A percentile compares a stretch with the other conserved stretches of the same genome.
Evolutionary conservation across 2,113 vertebrate genomes (phyloP).

Genomic region (Megaceryle torquata): DNA sequence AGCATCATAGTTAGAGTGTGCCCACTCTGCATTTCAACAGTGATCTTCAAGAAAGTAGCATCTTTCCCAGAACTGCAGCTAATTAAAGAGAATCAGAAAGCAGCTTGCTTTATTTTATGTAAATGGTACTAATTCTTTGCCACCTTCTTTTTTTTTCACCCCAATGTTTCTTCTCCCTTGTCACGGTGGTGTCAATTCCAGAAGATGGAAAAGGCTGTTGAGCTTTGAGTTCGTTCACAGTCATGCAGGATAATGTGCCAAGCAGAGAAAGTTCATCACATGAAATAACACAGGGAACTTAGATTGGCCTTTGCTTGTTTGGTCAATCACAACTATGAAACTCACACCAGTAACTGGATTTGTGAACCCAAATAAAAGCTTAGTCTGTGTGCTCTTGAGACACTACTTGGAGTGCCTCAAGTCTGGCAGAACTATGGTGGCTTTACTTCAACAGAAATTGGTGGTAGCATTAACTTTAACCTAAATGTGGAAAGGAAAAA

Average conservation of each 20-base stretch:
- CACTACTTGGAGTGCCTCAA: background rate
- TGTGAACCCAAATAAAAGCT: background rate
- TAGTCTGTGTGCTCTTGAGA: background rate
- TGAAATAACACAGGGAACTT: background rate
- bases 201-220: background rate
- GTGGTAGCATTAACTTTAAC: background rate
- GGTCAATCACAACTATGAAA: background rate
- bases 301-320: background rate
- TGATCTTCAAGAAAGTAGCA: background rate
- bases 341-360: background rate
- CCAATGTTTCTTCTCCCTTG: background rate
- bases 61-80: background rate
- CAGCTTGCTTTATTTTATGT: background rate
- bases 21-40: background rate
- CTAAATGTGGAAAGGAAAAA: background rate
- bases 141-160: rapidly evolving
- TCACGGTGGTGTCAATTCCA: background rate
- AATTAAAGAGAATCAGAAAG: background rate
- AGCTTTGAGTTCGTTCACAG: background rate
- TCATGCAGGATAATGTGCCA: background rate
- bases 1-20: background rate
- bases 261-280: background rate
- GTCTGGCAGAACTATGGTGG: background rate
- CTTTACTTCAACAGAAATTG: background rate
- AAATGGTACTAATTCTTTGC: background rate